Percentiles rank a stretch among this genome's conserved stretches.
Conservation (phyloP, 2,797 vertebrate species). For the Micrastur ruficollis region DNA sequence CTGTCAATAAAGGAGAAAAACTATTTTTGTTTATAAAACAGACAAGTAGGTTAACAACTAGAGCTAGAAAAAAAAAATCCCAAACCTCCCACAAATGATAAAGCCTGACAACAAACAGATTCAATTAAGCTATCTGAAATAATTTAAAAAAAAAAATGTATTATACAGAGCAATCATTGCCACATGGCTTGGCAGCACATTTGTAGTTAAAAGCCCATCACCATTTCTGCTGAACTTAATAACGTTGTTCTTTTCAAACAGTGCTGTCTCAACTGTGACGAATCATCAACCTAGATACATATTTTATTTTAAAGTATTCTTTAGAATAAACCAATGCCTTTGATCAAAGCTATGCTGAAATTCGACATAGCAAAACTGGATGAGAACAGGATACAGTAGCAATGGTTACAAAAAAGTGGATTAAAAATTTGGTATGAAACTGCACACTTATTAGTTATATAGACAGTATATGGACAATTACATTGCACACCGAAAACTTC, state of each 20-base stretch:
- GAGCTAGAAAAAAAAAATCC: background rate
- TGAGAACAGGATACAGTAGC: background rate
- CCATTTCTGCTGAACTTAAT: background rate
- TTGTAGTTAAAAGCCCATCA: slow-evolving; percentile 51
- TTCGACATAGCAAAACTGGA: background rate
- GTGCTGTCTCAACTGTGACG: background rate
- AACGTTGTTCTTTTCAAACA: background rate
- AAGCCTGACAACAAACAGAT: slow-evolving; percentile 23
- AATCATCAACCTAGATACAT: slow-evolving; percentile 63
- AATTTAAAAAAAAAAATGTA: background rate
- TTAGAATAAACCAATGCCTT: slow-evolving; percentile 19
- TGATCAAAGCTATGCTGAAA: slow-evolving; percentile 39
- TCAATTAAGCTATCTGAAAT: slow-evolving; percentile 10
- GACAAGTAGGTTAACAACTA: slow-evolving; percentile 38
- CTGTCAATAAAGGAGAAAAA: background rate
- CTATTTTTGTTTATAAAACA: background rate
- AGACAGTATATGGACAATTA: background rate
- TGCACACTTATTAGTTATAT: background rate
- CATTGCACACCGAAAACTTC: background rate
- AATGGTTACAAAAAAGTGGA: background rate
- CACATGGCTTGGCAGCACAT: background rate
- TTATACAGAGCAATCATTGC: background rate
- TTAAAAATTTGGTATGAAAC: background rate
- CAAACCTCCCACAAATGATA: background rate
- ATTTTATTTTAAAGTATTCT: slow-evolving; percentile 52